These are phyloP conservation scores for Apaloderma vittatum DNA, from an alignment of 2,113 vertebrate genomes.

Conservation along the genomic window DNA sequence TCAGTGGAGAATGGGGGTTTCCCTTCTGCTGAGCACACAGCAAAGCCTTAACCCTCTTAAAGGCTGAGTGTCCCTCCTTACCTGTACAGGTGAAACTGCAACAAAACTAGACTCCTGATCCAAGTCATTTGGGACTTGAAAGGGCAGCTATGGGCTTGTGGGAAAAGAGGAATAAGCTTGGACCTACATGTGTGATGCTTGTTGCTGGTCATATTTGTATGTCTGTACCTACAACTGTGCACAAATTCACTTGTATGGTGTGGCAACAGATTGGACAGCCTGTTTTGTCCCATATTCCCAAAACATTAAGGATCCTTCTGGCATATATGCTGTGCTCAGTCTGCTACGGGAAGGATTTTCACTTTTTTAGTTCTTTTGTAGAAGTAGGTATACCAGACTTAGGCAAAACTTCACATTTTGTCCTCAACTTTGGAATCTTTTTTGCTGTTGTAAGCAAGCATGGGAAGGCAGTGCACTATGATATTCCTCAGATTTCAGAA, in stretches of 20 bases:
- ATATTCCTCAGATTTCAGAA: not conserved
- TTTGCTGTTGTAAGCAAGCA: not conserved
- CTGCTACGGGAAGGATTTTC: slow-evolving; percentile 17
- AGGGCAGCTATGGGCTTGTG: not conserved
- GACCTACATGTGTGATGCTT: not conserved
- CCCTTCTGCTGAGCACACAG: not conserved
- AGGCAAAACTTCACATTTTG: not conserved
- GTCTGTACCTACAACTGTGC: not conserved
- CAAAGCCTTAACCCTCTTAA: not conserved
- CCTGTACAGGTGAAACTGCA: not conserved
- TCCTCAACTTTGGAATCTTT: not conserved
- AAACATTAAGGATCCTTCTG: slow-evolving; percentile 11
- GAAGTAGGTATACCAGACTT: not conserved
- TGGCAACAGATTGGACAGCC: slow-evolving; percentile 6
- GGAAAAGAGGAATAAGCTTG: not conserved
- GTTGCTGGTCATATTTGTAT: not conserved
- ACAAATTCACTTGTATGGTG: not conserved
- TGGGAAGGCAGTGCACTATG: not conserved
- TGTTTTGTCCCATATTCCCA: not conserved
- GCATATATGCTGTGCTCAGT: not conserved
- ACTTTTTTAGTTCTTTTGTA: not conserved
- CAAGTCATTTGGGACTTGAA: not conserved
- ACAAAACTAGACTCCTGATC: not conserved
- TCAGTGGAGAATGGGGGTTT: not conserved
- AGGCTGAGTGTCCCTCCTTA: not conserved